Evolutionary conservation across 2,888 invertebrate species (phyloP), one percentile per base, ranked within the genome.

Genomic region (Seira ritae): DNA sequence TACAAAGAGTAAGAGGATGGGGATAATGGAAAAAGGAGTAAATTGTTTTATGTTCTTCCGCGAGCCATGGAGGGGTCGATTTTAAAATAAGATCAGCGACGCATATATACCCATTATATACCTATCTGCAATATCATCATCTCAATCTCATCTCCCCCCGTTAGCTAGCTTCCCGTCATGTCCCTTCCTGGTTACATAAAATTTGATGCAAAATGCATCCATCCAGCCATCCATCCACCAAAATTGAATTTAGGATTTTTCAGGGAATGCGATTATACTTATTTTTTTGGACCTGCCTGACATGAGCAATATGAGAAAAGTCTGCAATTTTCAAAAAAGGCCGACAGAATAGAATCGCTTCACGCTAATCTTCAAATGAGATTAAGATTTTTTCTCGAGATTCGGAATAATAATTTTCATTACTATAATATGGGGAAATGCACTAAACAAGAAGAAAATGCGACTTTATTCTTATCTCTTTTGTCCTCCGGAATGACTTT

Each of bases 11-110:
- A 37, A 31, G 23, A 3, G 23, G 24, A 69, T 37, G 42, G 23
- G 6, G 6, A 69, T 31, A 37, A 4, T 6, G 15, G 17, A n/a
- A 71, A 20, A 17, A 22, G 55, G 50, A 46, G 46, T 10, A 42
- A 70, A 68, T 68, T 68, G 68, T 68, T 68, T 68, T 68, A 68
- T 68, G 24, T 19, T 62, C 3, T 66, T n/a, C 62, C 12, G n/a
- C 17, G 20, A 60, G 37, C 8, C 23, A 50, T n/a, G 37, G 70
- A 19, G 50, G 31, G 19, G 15, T 19, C 12, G 12, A n/a, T n/a
- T n/a, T n/a, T n/a, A n/a, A n/a, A n/a, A n/a, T n/a, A n/a, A n/a
- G n/a, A n/a, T n/a, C n/a, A n/a, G n/a, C n/a, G n/a, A n/a, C n/a
- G n/a, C n/a, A n/a, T n/a, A n/a, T n/a, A n/a, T n/a, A n/a, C n/a